Evolutionary conservation across 2,113 vertebrate genomes (phyloP).

Genomic region (Hyperopisus bebe): DNA sequence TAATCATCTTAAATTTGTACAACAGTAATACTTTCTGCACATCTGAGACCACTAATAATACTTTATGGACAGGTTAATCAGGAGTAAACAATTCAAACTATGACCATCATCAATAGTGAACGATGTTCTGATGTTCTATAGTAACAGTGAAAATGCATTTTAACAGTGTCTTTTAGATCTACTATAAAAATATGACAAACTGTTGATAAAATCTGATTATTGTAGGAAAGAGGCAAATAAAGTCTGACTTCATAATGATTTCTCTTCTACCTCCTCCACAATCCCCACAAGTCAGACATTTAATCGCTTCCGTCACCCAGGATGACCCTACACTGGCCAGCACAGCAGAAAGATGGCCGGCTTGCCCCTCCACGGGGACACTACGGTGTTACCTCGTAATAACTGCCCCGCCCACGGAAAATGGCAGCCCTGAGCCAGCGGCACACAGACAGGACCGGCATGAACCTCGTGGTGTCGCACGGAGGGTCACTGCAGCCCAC

Average conservation of each 20-base stretch:
- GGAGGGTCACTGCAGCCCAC: background rate
- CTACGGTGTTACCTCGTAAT: background rate
- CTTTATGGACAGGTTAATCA: background rate
- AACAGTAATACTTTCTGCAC: background rate
- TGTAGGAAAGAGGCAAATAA: background rate
- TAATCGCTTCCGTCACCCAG: slow-evolving; percentile 21
- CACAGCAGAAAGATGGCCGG: background rate
- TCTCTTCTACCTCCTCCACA: background rate
- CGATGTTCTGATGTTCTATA: background rate
- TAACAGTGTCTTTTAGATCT: background rate
- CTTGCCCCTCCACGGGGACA: background rate
- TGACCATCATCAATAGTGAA: background rate
- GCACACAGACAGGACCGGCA: background rate
- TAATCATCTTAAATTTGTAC: background rate
- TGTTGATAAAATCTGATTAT: background rate
- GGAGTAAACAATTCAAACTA: background rate
- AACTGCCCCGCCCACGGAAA: background rate
- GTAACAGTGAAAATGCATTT: background rate
- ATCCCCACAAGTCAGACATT: slow-evolving; percentile 23
- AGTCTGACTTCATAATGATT: background rate
- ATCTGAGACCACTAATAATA: background rate
- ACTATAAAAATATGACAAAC: background rate
- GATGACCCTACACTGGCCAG: slow-evolving; percentile 5
- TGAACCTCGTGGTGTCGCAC: background rate
- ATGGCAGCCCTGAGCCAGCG: background rate